Evolutionary conservation across 1,140 invertebrate genomes (phyloP).

Genomic region (Antheraea mylitta): DNA sequence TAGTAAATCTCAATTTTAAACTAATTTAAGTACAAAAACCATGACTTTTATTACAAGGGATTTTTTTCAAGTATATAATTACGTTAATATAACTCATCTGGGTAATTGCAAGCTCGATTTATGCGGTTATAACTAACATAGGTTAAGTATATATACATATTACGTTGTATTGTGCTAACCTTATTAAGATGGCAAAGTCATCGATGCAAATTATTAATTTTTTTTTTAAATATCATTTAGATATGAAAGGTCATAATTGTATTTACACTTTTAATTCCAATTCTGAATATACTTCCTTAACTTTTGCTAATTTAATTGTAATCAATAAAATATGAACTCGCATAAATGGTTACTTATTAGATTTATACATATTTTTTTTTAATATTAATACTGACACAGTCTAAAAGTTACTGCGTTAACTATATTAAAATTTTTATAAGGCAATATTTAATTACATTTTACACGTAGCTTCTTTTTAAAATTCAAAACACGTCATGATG

Average conservation of each 20-base stretch:
- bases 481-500: background rate
- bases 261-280: background rate
- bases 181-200: constrained; percentile 7
- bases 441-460: constrained; percentile 21
- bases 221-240: background rate
- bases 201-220: background rate
- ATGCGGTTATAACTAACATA: background rate
- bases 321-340: background rate
- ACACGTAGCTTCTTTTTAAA: constrained; percentile 12
- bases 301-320: background rate
- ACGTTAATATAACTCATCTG: constrained; percentile 2
- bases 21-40: constrained; percentile 67
- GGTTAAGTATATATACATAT: constrained; percentile 6
- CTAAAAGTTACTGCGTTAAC: constrained; percentile 30
- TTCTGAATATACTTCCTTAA: too few relatives aligned
- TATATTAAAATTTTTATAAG: constrained; percentile 30
- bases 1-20: constrained; percentile 60
- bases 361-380: constrained; percentile 18
- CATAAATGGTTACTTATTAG: background rate
- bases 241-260: background rate
- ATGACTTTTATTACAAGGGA: background rate
- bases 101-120: constrained; percentile 3
- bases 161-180: background rate
- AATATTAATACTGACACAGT: constrained; percentile 46
- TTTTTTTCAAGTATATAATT: background rate